phyloP scores from a whole-genome alignment of 2,888 invertebrate genomes.

The Ashinkailepas kermadecensis region DNA sequence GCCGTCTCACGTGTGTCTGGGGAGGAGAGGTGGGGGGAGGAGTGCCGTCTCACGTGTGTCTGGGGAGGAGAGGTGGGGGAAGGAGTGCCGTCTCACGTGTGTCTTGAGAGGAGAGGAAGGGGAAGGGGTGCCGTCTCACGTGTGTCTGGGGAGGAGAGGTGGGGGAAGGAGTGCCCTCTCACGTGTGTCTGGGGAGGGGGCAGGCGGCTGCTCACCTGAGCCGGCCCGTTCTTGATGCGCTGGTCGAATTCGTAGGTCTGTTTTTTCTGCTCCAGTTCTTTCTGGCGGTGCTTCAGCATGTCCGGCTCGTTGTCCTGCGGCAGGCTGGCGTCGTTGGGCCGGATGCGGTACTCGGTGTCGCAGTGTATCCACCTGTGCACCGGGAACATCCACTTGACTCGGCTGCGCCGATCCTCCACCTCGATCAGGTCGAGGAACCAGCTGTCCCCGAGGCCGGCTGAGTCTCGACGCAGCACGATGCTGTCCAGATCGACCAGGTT shows the following conservation, averaged over 20 bases:
- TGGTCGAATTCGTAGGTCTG: background rate
- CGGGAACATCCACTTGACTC: constrained; percentile 37
- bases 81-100: too few relatives aligned
- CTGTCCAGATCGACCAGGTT: constrained; percentile 23
- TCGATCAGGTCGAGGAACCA: constrained; percentile 40
- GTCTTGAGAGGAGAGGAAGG: too few relatives aligned
- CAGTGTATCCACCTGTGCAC: constrained; percentile 43
- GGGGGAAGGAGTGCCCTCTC: too few relatives aligned
- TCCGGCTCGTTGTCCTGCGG: constrained; percentile 40
- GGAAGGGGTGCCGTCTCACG: too few relatives aligned
- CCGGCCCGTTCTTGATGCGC: background rate
- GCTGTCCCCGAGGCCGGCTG: constrained; percentile 39
- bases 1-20: too few relatives aligned
- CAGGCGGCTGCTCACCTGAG: background rate
- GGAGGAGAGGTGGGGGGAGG: too few relatives aligned
- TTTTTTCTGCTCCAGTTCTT: background rate
- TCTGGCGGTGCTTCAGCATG: background rate
- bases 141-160: too few relatives aligned
- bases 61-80: too few relatives aligned
- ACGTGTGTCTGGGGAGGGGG: too few relatives aligned
- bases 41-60: too few relatives aligned
- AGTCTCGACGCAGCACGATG: constrained; percentile 43
- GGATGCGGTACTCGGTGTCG: constrained; percentile 39
- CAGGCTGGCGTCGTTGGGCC: constrained; percentile 41
- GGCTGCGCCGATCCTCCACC: constrained; percentile 30